These are phyloP conservation scores for Epizoanthus scotinus DNA, from an alignment of 92 coral and sea anemone genomes.

Conservation along the genomic window DNA sequence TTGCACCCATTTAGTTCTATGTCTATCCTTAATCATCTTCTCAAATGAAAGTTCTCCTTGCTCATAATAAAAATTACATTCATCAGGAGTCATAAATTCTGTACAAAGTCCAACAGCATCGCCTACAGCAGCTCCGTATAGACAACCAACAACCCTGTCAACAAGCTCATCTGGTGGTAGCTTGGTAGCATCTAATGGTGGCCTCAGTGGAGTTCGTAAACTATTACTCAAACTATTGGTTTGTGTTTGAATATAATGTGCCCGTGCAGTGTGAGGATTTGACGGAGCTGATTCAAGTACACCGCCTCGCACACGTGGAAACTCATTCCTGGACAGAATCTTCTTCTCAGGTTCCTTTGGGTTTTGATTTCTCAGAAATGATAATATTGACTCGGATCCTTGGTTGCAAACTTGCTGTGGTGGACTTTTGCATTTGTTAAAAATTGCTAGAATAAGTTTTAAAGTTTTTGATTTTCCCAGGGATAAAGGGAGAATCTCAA, in stretches of 20 bases:
- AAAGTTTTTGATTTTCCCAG: conserved; percentile 68
- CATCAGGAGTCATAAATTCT: conserved; percentile 92
- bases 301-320: conserved; percentile 93
- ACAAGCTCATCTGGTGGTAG: conserved; percentile 96
- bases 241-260: conserved; percentile 90
- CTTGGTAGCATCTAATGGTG: conserved; percentile 78
- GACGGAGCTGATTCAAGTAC: conserved; percentile 77
- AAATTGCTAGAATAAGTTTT: conserved; percentile 76
- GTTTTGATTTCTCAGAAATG: conserved; percentile 65
- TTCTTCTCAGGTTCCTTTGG: conserved; percentile 60
- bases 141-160: conserved; percentile 89
- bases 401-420: conserved; percentile 93
- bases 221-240: conserved; percentile 81
- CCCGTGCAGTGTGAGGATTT: conserved; percentile 92
- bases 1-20: conserved; percentile 81
- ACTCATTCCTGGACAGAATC: conserved; percentile 49
- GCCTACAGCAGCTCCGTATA: conserved; percentile 97
- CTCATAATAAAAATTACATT: conserved; percentile 87
- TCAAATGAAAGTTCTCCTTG: conserved; percentile 57
- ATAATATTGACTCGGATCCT: conserved; percentile 74
- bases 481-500: conserved; percentile 77
- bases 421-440: conserved; percentile 81
- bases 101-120: conserved; percentile 92
- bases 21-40: conserved; percentile 82
- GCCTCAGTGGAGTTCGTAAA: conserved; percentile 86